Base-by-base conservation (phyloP, 1,140 invertebrate genomes). In the Aricia agestis region DNA sequence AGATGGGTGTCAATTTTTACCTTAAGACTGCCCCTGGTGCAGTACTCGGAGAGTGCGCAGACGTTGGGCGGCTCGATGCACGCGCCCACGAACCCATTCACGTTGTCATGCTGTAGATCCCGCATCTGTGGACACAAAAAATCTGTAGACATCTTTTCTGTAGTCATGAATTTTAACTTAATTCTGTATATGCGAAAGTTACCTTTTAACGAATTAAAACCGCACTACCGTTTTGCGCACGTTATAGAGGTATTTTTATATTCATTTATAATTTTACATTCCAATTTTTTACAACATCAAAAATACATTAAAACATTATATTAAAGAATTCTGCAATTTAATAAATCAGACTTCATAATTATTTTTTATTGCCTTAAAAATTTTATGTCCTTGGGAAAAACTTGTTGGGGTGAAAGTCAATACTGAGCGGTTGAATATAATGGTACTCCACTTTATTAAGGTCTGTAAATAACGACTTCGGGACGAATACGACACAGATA, bases 71-170 rank as follows among this genome's bases (percentile, higher is more conserved):
- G 95, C 78, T 98, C 97, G 10, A 97, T 96, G 82, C 97, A 98
- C n/a, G 97, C 97, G 65, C 98, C 98, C 67, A 99, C 96, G 82
- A 99, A 99, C 0, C 96, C 95, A 82, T 98, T 98, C 58, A 99
- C 92, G 85, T 98, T 98, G 82, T 98, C 97, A 80, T 98, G 97
- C 18, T 97, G 93, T 17, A 98, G 91, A 87, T 98, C 97, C 68
- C 97, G 91, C 93, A 98, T 95, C 97, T 98, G 82, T 25, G 61
- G 67, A 69, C 32, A 69, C 78, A 75, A 61, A 73, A 57, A 18
- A 19, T 0, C 6, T 1, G 11, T 6, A 5, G 52, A 15, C 13
- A n/a, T n/a, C 25, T 25, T 25, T 25, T 25, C 25, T 25, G 25
- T 25, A 25, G 25, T 25, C 25, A 25, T 25, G 25, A 25, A 25